Conservation (phyloP, 2,113 vertebrate genomes). For the Corythornis madagascariensis region DNA sequence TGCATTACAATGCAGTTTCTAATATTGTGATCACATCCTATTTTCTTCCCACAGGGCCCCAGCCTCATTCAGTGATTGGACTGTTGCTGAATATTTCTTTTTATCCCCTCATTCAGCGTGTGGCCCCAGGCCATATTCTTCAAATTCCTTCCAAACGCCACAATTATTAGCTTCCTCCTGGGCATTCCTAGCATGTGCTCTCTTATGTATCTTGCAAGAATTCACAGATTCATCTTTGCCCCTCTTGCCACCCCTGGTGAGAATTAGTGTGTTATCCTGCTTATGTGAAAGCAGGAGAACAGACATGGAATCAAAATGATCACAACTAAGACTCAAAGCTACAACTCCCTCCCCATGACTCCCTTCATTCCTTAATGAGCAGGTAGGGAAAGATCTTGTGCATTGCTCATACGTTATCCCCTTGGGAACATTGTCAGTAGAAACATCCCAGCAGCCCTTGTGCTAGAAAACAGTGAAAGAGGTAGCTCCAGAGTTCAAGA, state of each 20-base stretch:
- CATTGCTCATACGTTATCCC: background rate
- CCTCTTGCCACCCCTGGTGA: background rate
- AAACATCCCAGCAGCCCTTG: background rate
- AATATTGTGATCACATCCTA: slow-evolving; percentile 10
- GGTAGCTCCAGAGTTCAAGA: background rate
- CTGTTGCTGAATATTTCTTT: slow-evolving; percentile 45
- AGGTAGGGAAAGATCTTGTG: background rate
- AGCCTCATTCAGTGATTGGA: background rate
- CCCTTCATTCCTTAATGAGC: background rate
- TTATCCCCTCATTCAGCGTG: slow-evolving; percentile 24
- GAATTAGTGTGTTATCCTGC: background rate
- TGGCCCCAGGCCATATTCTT: slow-evolving; percentile 47
- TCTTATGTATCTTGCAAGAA: background rate
- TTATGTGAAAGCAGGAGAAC: background rate
- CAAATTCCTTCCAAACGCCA: slow-evolving; percentile 54
- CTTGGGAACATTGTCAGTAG: background rate
- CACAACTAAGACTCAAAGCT: background rate
- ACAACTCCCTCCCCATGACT: background rate
- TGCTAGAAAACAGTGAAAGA: background rate
- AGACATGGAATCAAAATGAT: background rate
- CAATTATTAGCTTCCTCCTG: slow-evolving; percentile 61
- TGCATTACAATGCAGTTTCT: background rate
- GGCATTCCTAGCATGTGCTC: slow-evolving; percentile 44
- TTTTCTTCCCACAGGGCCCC: slow-evolving; percentile 9
- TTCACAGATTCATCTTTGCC: slow-evolving; percentile 23